Evolutionary conservation across 2,797 vertebrate genomes (phyloP), one percentile per base, ranked within the genome.

Genomic region (Meriones psammophilus): DNA sequence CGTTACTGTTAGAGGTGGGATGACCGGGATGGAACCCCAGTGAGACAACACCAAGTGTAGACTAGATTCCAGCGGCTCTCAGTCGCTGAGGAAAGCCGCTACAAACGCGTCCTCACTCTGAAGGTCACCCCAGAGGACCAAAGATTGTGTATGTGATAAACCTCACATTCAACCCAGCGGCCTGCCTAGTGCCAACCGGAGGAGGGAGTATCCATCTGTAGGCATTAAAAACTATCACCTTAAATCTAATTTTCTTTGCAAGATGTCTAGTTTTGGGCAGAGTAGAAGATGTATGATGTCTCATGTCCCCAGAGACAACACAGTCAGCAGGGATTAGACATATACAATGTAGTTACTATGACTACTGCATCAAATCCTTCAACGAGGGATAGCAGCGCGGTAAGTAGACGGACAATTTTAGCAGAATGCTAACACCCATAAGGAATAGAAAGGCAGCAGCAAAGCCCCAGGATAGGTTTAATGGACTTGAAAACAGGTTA

Each of bases 391-490:
- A 33, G 1, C 50, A 42, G 46, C 46, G 26, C 33, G 10, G 6
- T 54, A 84, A 54, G 28, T 36, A 73, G 68, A 62, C 56, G 46
- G 46, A 28, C 64, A 68, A 58, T 46, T 66, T 77, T 58, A 58
- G 28, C 26, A 60, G 79, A 89, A 76, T 56, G n/a, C 26, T 60
- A 60, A 46, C 85, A 88, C 56, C 68, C 76, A 9, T 0, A 77
- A 71, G 84, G 79, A 89, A 91, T 68, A 94, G 68, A 77, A 88
- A 69, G 64, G 39, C 36, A 68, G 28, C 60, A 78, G 71, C 62
- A 33, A 78, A 78, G 58, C 4, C 1, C 24, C 66, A 36, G 33
- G 68, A 17, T 18, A 93, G 66, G 39, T 62, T 46, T 54, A 22
- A 76, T 79, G 74, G 71, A 60, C 54, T 71, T 71, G 30, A 81